Conservation (phyloP, 2,113 vertebrate genomes). For the Phocoena sinus region DNA sequence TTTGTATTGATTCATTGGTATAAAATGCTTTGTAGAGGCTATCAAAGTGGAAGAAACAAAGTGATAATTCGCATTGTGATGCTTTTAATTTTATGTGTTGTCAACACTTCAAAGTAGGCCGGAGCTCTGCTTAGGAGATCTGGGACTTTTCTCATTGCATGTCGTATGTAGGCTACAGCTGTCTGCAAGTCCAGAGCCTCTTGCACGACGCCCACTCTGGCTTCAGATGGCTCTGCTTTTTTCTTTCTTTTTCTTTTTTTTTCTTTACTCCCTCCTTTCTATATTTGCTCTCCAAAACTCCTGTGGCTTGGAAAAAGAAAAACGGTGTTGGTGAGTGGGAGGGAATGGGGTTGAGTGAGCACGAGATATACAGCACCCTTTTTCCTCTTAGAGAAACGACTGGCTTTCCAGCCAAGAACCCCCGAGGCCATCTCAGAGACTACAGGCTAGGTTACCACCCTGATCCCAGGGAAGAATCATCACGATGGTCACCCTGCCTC, state of each 20-base stretch:
- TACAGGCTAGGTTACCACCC: neutral
- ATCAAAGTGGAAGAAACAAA: constrained; percentile 72
- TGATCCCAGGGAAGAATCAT: neutral
- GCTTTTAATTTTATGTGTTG: constrained; percentile 78
- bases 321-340: neutral
- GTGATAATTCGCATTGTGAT: constrained; percentile 72
- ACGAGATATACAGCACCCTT: neutral
- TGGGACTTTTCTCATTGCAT: constrained; percentile 42
- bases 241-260: neutral
- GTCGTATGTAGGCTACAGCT: constrained; percentile 49
- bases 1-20: constrained; percentile 75
- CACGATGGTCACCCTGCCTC: fast-evolving
- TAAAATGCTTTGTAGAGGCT: constrained; percentile 78
- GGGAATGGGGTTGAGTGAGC: neutral
- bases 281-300: constrained; percentile 36
- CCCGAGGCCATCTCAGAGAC: neutral
- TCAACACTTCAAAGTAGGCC: constrained; percentile 78
- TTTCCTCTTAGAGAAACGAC: neutral
- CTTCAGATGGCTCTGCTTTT: neutral
- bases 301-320: neutral
- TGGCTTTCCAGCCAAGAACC: neutral
- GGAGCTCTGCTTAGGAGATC: constrained; percentile 59
- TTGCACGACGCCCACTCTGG: constrained; percentile 41
- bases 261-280: constrained; percentile 28
- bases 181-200: constrained; percentile 57